phyloP scores from a whole-genome alignment of 2,888 invertebrate species.

The Atherix ibis region DNA sequence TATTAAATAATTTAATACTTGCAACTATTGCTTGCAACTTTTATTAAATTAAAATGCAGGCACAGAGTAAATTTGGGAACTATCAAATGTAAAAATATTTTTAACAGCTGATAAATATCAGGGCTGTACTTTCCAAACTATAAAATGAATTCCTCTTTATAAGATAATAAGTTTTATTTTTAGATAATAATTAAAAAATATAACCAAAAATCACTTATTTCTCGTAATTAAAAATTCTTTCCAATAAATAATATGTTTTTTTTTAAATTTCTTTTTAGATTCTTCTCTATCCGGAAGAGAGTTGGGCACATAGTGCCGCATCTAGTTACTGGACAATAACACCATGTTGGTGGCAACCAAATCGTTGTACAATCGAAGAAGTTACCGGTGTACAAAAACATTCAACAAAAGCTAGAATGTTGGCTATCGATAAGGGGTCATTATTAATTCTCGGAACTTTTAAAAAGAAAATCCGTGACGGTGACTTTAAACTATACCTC shows the following conservation, averaged over 20 bases:
- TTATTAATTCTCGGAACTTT: constrained; percentile 67
- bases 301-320: constrained; percentile 75
- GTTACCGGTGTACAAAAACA: constrained; percentile 45
- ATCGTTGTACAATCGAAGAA: constrained; percentile 70
- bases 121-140: no score
- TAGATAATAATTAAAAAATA: no score
- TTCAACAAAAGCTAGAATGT: constrained; percentile 63
- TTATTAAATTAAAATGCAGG: no score
- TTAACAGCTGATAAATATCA: no score
- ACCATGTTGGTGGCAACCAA: constrained; percentile 74
- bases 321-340: constrained; percentile 77
- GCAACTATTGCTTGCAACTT: no score
- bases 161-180: no score
- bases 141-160: no score
- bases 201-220: no score
- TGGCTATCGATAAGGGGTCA: constrained; percentile 62
- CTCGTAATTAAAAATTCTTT: no score
- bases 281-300: constrained; percentile 72
- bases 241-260: background rate
- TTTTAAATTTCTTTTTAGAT: constrained; percentile 38
- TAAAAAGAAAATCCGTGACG: constrained; percentile 50
- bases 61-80: no score
- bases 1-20: no score
- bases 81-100: no score
- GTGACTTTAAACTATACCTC: constrained; percentile 67